These are phyloP conservation scores for Meganola albula DNA, from an alignment of 2,888 invertebrate species.

Conservation along the genomic window DNA sequence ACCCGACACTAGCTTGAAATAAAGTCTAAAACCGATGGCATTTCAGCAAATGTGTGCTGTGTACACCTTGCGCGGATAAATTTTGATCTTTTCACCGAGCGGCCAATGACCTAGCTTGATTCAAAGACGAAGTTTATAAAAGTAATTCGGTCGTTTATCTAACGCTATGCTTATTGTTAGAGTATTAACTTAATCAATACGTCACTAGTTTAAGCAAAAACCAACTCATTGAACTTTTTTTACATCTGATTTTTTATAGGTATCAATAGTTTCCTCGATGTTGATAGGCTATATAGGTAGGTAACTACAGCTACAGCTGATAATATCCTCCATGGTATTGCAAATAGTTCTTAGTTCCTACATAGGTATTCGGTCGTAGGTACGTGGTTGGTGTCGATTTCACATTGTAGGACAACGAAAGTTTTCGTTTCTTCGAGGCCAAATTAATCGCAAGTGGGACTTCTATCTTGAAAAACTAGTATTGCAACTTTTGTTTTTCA, in stretches of 20 bases:
- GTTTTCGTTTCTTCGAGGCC: slow-evolving; percentile 52
- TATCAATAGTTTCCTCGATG: too few relatives aligned
- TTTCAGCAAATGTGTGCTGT: slow-evolving; percentile 23
- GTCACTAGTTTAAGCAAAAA: too few relatives aligned
- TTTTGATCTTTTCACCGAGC: slow-evolving; percentile 31
- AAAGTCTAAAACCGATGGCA: slow-evolving; percentile 27
- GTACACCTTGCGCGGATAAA: slow-evolving; percentile 38
- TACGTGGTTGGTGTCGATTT: too few relatives aligned
- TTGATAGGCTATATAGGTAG: too few relatives aligned
- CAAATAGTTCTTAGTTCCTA: too few relatives aligned
- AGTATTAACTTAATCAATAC: too few relatives aligned
- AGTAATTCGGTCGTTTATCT: slow-evolving; percentile 11
- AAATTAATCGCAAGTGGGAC: slow-evolving; percentile 51
- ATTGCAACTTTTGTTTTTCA: slow-evolving; percentile 69
- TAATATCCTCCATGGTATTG: too few relatives aligned
- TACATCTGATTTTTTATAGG: too few relatives aligned
- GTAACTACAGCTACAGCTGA: too few relatives aligned
- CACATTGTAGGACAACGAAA: slow-evolving; percentile 42
- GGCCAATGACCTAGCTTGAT: slow-evolving; percentile 32
- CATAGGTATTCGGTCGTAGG: too few relatives aligned
- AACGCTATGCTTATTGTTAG: too few relatives aligned
- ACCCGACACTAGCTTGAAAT: slow-evolving; percentile 24
- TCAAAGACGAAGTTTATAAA: slow-evolving; percentile 23
- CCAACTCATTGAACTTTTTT: too few relatives aligned
- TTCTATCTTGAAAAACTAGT: slow-evolving; percentile 64